These are phyloP conservation scores for Fragum fragum DNA, from an alignment of 2,888 invertebrate species.

Conservation along the genomic window DNA sequence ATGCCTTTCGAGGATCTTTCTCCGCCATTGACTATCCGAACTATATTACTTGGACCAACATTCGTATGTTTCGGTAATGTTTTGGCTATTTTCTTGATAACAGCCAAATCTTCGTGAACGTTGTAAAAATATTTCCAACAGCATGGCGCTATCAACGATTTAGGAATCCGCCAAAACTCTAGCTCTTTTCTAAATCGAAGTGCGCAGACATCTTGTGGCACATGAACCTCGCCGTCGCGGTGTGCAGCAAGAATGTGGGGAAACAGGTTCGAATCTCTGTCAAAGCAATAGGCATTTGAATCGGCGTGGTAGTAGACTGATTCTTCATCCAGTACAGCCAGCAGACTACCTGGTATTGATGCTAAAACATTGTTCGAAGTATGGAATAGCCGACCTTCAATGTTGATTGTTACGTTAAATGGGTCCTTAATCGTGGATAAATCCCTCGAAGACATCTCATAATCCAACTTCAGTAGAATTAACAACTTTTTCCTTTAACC, in stretches of 20 bases:
- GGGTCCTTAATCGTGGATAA: no score
- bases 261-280: slow-evolving; percentile 5
- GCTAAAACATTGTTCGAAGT: neutral
- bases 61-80: slow-evolving; percentile 7
- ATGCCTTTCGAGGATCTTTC: no score
- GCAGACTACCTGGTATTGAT: neutral
- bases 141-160: slow-evolving; percentile 6
- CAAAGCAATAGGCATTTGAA: neutral
- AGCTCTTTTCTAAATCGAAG: slow-evolving; percentile 6
- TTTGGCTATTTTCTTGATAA: neutral
- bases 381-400: neutral
- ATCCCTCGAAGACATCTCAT: no score
- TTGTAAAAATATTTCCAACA: slow-evolving; percentile 10
- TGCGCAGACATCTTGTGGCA: slow-evolving; percentile 6
- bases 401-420: neutral
- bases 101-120: neutral
- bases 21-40: neutral
- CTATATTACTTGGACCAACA: neutral
- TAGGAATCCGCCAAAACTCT: slow-evolving; percentile 6
- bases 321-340: neutral
- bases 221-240: slow-evolving; percentile 1
- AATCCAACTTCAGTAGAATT: no score
- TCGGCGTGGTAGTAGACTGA: neutral
- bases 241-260: slow-evolving; percentile 15
- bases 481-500: no score